Conservation (phyloP, 2,888 invertebrate species). For the Willowsia nigromaculata region DNA sequence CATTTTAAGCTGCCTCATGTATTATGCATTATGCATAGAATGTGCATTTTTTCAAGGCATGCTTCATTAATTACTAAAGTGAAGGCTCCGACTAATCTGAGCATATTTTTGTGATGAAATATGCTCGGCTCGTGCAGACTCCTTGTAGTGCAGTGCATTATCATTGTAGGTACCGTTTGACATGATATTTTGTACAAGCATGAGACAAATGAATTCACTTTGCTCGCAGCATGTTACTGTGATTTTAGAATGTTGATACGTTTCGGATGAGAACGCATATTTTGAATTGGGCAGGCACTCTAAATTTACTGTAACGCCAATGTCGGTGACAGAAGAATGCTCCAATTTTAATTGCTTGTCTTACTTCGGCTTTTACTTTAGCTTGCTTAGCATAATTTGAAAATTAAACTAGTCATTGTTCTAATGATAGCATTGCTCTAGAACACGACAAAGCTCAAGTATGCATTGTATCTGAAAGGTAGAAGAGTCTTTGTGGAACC, state of each 20-base stretch:
- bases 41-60: slow-evolving; percentile 33
- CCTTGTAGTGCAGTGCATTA: not conserved
- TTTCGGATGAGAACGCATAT: not conserved
- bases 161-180: not conserved
- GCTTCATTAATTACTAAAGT: slow-evolving; percentile 40
- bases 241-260: not conserved
- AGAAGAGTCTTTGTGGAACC: too few species aligned
- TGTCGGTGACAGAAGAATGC: slow-evolving; percentile 47
- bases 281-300: not conserved
- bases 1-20: not conserved
- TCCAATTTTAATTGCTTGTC: slow-evolving; percentile 33
- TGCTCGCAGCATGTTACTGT: not conserved
- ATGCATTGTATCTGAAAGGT: too few species aligned
- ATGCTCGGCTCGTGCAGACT: slow-evolving; percentile 31
- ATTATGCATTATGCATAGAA: slow-evolving; percentile 24
- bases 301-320: not conserved
- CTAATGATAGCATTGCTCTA: too few species aligned
- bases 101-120: slow-evolving; percentile 1
- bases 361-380: not conserved
- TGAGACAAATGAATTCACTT: slow-evolving; percentile 10
- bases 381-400: not conserved
- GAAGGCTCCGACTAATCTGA: slow-evolving; percentile 1
- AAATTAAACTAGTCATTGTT: not conserved
- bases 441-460: too few species aligned
- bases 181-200: not conserved